Conservation (phyloP, 2,113 vertebrate species). For the Anas platyrhynchos region DNA sequence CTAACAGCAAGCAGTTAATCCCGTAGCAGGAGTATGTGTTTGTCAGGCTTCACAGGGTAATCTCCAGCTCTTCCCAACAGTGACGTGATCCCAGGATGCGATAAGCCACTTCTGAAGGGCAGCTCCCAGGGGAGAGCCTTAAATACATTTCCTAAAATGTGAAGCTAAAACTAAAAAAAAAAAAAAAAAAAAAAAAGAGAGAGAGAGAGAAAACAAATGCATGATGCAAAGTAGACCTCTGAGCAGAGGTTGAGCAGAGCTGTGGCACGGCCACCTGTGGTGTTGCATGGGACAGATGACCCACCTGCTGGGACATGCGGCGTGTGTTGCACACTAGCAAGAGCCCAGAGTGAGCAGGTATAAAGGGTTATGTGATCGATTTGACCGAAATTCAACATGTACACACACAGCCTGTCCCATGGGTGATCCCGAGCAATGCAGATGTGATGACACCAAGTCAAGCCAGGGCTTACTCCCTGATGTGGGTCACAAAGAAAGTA, state of each 20-base stretch:
- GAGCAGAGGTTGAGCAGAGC: too few species aligned
- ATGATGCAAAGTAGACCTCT: neutral
- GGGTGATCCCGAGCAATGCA: neutral
- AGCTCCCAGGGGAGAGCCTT: neutral
- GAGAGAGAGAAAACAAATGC: neutral
- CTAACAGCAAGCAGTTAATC: neutral
- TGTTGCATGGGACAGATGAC: neutral
- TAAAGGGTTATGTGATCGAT: neutral
- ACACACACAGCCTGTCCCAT: neutral
- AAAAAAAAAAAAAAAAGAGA: too few species aligned
- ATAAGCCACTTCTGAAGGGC: neutral
- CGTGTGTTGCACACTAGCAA: neutral
- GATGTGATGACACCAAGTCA: neutral
- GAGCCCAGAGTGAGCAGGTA: neutral
- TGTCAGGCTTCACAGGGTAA: neutral
- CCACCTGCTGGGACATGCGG: neutral
- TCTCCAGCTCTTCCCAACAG: neutral
- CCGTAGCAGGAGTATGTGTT: neutral
- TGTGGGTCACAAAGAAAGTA: neutral
- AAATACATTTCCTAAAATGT: neutral
- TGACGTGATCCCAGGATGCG: neutral
- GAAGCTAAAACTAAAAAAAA: too few species aligned
- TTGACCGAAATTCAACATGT: neutral
- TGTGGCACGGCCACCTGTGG: neutral
- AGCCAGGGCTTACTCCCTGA: neutral